phyloP scores from a whole-genome alignment of 2,888 invertebrate genomes.

The Nephrotoma appendiculata region DNA sequence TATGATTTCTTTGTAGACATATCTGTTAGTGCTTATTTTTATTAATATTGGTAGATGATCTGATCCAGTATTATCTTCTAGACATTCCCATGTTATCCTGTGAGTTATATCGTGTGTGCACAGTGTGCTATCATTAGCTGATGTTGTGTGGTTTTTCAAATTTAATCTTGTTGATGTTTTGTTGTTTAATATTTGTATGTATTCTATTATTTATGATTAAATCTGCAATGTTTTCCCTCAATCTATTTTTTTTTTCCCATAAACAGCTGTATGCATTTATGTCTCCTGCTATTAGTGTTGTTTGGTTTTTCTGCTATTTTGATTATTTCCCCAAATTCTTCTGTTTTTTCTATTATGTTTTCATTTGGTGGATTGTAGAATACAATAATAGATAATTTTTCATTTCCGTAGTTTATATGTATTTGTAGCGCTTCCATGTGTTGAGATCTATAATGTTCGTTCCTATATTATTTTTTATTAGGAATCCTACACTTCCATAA shows the following conservation, averaged over 20 bases:
- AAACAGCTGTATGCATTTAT: background rate
- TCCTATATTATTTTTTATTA: background rate
- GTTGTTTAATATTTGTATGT: background rate
- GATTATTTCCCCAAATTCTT: background rate
- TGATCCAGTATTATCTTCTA: background rate
- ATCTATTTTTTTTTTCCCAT: background rate
- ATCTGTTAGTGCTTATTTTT: background rate
- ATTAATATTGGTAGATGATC: background rate
- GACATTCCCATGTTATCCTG: background rate
- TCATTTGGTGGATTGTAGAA: background rate
- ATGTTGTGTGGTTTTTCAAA: background rate
- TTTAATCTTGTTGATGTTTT: background rate
- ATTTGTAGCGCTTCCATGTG: background rate
- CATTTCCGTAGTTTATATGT: background rate
- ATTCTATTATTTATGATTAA: background rate
- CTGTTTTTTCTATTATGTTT: background rate
- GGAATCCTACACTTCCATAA: background rate
- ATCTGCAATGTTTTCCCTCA: background rate
- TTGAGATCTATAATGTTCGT: background rate
- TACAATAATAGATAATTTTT: background rate
- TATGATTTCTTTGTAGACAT: background rate
- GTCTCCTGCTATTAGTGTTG: background rate
- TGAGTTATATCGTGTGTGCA: background rate
- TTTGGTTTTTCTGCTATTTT: background rate
- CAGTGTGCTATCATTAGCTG: background rate